These are phyloP conservation scores for Napeogenes inachia DNA, from an alignment of 2,888 invertebrate species.

Conservation along the genomic window DNA sequence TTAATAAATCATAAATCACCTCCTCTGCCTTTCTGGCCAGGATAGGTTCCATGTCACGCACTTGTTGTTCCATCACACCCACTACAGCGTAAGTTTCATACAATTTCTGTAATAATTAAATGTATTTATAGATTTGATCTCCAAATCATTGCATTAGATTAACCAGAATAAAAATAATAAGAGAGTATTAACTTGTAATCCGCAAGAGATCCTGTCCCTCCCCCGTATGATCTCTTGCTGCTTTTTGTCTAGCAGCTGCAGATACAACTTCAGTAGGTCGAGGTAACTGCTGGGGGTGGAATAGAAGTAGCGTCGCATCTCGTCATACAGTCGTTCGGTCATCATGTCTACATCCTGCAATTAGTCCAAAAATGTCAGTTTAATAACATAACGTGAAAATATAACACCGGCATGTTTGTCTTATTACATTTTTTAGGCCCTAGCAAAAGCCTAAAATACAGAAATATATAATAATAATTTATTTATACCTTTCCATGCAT, in stretches of 20 bases:
- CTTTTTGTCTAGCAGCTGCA: constrained; percentile 81
- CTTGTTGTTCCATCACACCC: constrained; percentile 89
- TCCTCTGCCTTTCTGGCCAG: constrained; percentile 86
- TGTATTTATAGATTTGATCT: not conserved
- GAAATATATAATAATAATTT: too few relatives aligned
- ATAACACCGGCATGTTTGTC: too few relatives aligned
- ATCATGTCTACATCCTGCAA: constrained; percentile 85
- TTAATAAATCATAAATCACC: constrained; percentile 43
- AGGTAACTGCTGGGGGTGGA: constrained; percentile 95
- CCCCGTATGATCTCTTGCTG: constrained; percentile 82
- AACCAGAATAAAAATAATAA: not conserved
- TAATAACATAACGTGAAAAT: too few relatives aligned
- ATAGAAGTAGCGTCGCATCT: constrained; percentile 91
- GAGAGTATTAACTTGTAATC: constrained; percentile 71
- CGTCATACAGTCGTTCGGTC: constrained; percentile 85
- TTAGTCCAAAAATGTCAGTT: too few relatives aligned
- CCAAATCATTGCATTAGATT: too few relatives aligned
- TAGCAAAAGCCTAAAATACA: too few relatives aligned
- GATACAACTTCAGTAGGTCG: constrained; percentile 88
- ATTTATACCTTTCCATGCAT: too few relatives aligned
- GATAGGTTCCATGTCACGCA: constrained; percentile 88
- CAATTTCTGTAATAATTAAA: constrained; percentile 77
- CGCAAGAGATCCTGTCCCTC: constrained; percentile 84
- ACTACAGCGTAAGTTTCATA: constrained; percentile 89
- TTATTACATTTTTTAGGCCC: too few relatives aligned